Evolutionary conservation across 2,888 invertebrate genomes (phyloP), one percentile per base, ranked within the genome.

Genomic region (Phalangium opilio): DNA sequence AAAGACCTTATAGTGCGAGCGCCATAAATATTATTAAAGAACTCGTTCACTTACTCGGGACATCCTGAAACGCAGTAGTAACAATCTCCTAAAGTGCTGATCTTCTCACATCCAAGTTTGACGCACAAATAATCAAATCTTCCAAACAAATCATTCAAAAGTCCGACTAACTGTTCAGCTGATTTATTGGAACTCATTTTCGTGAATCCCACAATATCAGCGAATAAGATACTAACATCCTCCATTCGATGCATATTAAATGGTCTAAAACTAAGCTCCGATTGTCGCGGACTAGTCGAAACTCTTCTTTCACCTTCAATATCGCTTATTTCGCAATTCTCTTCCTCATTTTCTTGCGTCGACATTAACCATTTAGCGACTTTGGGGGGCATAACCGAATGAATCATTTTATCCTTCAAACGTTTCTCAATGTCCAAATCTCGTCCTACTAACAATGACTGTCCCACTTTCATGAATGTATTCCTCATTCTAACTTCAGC

Each of bases 221-320:
- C 95, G 65, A 95, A 95, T 41, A 96, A 70, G 61, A 96, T 95
- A 68, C 89, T 89, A 40, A 95, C 93, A 64, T 90, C 81, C 48
- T 87, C 85, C 89, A 93, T 90, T 48, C 83, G 81, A 65, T 83
- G 84, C 91, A 95, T 95, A 62, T 93, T 91, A 66, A 95, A 95
- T 7, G 91, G 90, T 36, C 95, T 76, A 67, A 95, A 95, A 44
- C 86, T 70, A 0, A 85, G 81, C 59, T 81, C 78, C 5, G 52
- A 52, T 20, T 40, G 33, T 19, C 50, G 41, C 3, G 52, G 52
- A 39, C 50, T 50, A 17, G 52, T 7, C 32, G 44, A 52, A 17
- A 50, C 34, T 40, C 47, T 50, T 10, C 52, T 38, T n/a, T 43
- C 41, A 3, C 50, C 42, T 11, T 44, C 45, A 10, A 36, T 45